A percentile compares a stretch with the other conserved stretches of the same genome.
Evolutionary conservation across 2,113 vertebrate genomes (phyloP).

Genomic region (Galeopterus variegatus): DNA sequence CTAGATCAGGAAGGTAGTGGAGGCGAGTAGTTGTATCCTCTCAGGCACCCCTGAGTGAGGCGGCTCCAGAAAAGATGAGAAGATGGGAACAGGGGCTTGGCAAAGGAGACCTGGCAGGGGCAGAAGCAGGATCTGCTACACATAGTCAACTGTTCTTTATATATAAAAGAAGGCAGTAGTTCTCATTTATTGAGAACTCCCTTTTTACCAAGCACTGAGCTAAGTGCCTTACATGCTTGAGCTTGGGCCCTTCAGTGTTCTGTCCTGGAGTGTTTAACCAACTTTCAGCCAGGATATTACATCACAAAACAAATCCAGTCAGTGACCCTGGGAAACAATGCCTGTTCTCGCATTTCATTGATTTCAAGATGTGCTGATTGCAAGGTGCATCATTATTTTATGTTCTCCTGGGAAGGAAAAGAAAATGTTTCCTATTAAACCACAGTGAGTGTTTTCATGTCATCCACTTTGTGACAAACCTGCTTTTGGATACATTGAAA

Average conservation of each 20-base stretch:
- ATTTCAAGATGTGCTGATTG: not conserved
- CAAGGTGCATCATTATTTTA: not conserved
- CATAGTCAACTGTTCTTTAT: not conserved
- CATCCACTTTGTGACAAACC: not conserved
- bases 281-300: not conserved
- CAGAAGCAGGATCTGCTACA: not conserved
- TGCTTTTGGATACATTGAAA: not conserved
- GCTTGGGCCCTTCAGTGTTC: not conserved
- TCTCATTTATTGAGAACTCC: not conserved
- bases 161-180: not conserved
- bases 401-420: conserved; percentile 25
- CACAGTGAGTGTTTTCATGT: not conserved
- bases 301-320: not conserved
- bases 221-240: not conserved
- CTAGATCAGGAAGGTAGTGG: not conserved
- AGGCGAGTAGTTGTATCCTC: no score
- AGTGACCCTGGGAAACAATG: not conserved
- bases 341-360: not conserved
- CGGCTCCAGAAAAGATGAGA: not conserved
- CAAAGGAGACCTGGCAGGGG: not conserved
- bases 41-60: not conserved
- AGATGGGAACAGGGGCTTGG: not conserved
- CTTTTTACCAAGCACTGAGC: not conserved
- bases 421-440: not conserved
- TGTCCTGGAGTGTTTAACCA: not conserved